phyloP scores from a whole-genome alignment of 2,797 vertebrate genomes.

The Spondyliosoma cantharus region DNA sequence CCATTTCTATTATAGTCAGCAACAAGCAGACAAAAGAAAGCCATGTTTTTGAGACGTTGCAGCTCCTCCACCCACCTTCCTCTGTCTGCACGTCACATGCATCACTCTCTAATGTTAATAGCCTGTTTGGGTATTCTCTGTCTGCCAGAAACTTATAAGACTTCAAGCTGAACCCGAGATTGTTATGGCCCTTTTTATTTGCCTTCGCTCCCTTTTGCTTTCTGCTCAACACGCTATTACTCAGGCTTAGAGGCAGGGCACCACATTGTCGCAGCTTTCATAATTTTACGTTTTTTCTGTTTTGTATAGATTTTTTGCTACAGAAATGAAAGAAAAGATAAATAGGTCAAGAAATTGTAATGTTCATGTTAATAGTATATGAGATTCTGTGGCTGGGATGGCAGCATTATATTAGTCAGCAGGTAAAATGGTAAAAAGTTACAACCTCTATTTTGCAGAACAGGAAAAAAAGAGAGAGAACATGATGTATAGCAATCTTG shows the following conservation, averaged over 20 bases:
- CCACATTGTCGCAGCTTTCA: constrained; percentile 40
- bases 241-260: constrained; percentile 30
- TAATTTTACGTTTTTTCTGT: constrained; percentile 54
- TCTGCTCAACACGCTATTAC: constrained; percentile 44
- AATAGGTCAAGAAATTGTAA: constrained; percentile 62
- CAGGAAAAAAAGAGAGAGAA: constrained; percentile 13
- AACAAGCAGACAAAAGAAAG: constrained; percentile 4
- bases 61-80: not conserved
- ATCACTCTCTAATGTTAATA: constrained; percentile 45
- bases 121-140: constrained; percentile 51
- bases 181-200: constrained; percentile 32
- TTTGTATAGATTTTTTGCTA: constrained; percentile 52
- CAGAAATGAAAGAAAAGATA: constrained; percentile 41
- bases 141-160: constrained; percentile 48
- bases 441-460: constrained; percentile 44
- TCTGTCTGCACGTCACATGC: constrained; percentile 25
- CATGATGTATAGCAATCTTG: constrained; percentile 39
- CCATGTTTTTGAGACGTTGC: constrained; percentile 16
- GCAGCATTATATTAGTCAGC: not conserved
- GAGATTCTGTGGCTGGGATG: constrained; percentile 5
- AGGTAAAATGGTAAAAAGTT: constrained; percentile 52
- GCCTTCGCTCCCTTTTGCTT: constrained; percentile 17
- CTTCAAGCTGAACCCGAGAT: constrained; percentile 37
- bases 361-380: constrained; percentile 65
- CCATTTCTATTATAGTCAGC: not conserved